A percentile compares a stretch with the other conserved stretches of the same genome.
Conservation (phyloP, 2,113 vertebrate genomes). For the Notarius lentiginosus region DNA sequence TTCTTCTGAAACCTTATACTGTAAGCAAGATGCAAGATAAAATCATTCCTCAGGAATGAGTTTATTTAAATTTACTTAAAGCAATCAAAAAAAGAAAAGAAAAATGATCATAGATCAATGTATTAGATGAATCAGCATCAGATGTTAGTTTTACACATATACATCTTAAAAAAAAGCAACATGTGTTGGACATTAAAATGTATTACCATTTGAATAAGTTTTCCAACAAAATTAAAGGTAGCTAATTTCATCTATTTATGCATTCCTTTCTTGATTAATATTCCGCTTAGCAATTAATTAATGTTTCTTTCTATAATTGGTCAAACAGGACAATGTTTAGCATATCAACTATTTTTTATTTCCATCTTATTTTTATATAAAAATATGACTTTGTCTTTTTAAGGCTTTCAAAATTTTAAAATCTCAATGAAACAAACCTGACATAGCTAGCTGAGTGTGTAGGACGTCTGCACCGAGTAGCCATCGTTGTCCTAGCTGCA, state of each 20-base stretch:
- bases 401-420: too few relatives aligned
- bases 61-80: not conserved
- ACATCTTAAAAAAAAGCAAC: not conserved
- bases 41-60: not conserved
- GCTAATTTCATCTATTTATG: not conserved
- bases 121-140: not conserved
- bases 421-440: constrained; percentile 4
- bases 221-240: not conserved
- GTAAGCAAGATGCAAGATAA: not conserved
- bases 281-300: not conserved
- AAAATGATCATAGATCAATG: not conserved
- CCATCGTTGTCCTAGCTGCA: not conserved
- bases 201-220: not conserved
- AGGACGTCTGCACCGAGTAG: not conserved
- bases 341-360: not conserved
- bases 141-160: not conserved
- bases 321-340: not conserved
- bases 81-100: not conserved
- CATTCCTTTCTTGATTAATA: not conserved
- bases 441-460: not conserved
- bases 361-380: not conserved
- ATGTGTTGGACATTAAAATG: not conserved
- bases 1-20: not conserved
- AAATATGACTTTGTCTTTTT: not conserved
- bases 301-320: not conserved